Evolutionary conservation across 1,140 invertebrate species (phyloP).

Genomic region (Drosophila santomea): DNA sequence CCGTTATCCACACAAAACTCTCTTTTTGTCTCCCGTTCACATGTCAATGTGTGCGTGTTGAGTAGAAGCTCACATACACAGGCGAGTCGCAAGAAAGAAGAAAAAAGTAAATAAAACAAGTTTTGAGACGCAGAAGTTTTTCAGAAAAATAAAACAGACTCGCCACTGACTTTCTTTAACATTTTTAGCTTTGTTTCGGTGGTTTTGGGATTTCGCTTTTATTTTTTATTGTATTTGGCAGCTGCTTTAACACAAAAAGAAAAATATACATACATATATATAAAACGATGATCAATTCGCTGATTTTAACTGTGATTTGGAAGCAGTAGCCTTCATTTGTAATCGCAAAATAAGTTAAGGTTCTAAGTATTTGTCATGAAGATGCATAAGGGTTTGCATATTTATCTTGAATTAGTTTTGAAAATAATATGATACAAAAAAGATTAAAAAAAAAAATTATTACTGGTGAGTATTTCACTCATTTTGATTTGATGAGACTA

Average conservation of each 20-base stretch:
- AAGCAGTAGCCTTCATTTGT: too few relatives aligned
- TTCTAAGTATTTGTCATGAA: too few relatives aligned
- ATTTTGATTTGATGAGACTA: too few relatives aligned
- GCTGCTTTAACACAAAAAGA: constrained; percentile 17
- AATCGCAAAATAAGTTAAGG: too few relatives aligned
- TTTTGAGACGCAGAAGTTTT: constrained; percentile 79
- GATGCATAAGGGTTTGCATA: too few relatives aligned
- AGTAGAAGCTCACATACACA: constrained; percentile 58
- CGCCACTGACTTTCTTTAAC: constrained; percentile 73
- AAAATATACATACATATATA: background rate
- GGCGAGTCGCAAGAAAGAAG: constrained; percentile 28
- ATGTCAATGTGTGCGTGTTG: constrained; percentile 44
- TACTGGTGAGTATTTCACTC: too few relatives aligned
- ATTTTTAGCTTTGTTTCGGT: constrained; percentile 65
- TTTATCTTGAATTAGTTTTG: too few relatives aligned
- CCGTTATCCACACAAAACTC: constrained; percentile 45
- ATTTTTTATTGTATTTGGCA: constrained; percentile 61
- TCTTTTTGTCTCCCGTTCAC: constrained; percentile 30
- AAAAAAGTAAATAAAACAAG: constrained; percentile 66
- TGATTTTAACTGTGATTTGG: background rate
- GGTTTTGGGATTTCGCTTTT: constrained; percentile 53
- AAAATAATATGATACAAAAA: too few relatives aligned
- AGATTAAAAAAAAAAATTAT: too few relatives aligned
- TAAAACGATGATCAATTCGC: background rate
- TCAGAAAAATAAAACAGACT: constrained; percentile 57